Evolutionary conservation across 2,113 vertebrate genomes (phyloP).

Genomic region (Tursiops truncatus): DNA sequence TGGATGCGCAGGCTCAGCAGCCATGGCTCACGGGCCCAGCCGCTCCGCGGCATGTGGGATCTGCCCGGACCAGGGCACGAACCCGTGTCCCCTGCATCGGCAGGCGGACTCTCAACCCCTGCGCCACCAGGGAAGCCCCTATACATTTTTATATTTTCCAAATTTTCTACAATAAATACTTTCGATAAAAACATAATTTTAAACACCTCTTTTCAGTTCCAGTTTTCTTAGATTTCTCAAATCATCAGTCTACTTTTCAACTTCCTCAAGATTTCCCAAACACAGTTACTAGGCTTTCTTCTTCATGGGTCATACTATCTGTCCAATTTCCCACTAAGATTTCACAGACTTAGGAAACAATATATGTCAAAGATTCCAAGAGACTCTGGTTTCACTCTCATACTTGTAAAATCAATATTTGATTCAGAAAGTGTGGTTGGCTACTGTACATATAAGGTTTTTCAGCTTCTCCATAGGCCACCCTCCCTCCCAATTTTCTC

Average conservation of each 20-base stretch:
- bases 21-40: too few relatives aligned
- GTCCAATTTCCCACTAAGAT: neutral
- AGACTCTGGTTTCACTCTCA: neutral
- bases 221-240: slow-evolving; percentile 1
- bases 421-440: neutral
- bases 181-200: slow-evolving; percentile 6
- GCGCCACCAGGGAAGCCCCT: too few relatives aligned
- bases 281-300: neutral
- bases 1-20: too few relatives aligned
- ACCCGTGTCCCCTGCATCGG: too few relatives aligned
- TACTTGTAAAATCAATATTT: neutral
- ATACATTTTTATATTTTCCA: slow-evolving; percentile 6
- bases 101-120: too few relatives aligned
- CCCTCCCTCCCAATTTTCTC: neutral
- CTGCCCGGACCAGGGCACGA: too few relatives aligned
- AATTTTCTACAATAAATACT: neutral
- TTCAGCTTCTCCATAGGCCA: neutral
- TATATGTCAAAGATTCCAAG: neutral
- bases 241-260: neutral
- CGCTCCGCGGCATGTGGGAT: too few relatives aligned
- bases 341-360: neutral
- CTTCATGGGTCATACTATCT: neutral
- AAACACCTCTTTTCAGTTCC: neutral
- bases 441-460: neutral
- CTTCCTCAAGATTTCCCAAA: neutral